Evolutionary conservation across 2,888 invertebrate genomes (phyloP).

Genomic region (Bimastos eiseni): DNA sequence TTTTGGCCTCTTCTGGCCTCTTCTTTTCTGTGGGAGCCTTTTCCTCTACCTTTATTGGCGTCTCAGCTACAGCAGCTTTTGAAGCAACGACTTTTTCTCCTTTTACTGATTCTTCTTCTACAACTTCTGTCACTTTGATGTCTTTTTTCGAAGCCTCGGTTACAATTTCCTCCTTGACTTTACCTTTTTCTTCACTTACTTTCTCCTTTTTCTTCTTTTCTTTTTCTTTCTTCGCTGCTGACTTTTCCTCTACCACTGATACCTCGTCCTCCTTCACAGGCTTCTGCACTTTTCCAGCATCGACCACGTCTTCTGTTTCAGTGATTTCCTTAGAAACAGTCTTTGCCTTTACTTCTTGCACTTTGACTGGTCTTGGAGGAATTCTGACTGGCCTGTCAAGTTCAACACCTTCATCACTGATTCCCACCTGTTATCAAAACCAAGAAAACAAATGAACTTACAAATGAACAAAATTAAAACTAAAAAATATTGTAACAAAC

Average conservation of each 20-base stretch:
- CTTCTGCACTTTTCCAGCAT: not conserved
- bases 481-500: not conserved
- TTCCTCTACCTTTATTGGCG: not conserved
- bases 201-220: constrained; percentile 21
- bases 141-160: not conserved
- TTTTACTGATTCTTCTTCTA: not conserved
- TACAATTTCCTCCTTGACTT: not conserved
- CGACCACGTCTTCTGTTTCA: constrained; percentile 21
- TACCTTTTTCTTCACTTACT: not conserved
- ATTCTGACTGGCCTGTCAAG: constrained; percentile 31
- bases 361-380: constrained; percentile 16
- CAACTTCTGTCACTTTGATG: not conserved
- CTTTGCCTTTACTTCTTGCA: constrained; percentile 20
- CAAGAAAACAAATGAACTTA: not conserved
- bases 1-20: not conserved
- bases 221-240: constrained; percentile 20
- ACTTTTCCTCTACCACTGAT: constrained; percentile 17
- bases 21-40: not conserved
- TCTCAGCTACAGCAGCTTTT: not conserved
- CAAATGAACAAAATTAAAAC: not conserved
- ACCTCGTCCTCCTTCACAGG: constrained; percentile 23
- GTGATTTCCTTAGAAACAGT: constrained; percentile 16
- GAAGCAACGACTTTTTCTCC: not conserved
- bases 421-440: constrained; percentile 31
- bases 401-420: constrained; percentile 40